phyloP scores from a whole-genome alignment of 37 sponge, comb jelly and placozoan species.

The Bolinopsis microptera region DNA sequence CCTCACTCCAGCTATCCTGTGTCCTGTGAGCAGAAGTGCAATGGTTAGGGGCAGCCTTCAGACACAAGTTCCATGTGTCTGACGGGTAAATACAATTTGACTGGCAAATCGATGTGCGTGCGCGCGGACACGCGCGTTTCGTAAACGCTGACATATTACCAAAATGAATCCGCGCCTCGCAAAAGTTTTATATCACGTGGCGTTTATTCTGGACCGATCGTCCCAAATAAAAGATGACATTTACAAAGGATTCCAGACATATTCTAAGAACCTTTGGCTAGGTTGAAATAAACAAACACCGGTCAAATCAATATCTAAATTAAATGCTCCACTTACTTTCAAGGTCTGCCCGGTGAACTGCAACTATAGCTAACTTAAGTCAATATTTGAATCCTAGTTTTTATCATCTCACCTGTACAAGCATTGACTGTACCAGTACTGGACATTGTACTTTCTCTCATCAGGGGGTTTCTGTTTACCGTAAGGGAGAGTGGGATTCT shows the following conservation, averaged over 20 bases:
- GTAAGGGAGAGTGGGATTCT: conserved; percentile 47
- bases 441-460: conserved; percentile 30
- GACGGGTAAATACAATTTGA: too few species aligned
- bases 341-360: too few species aligned
- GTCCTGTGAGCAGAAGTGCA: not conserved
- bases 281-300: too few species aligned
- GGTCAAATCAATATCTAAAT: too few species aligned
- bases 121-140: not conserved
- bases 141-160: not conserved
- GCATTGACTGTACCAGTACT: conserved; percentile 37
- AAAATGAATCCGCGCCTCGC: not conserved
- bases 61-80: too few species aligned
- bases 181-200: not conserved
- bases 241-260: too few species aligned
- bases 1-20: conserved; percentile 24
- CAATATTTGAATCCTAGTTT: too few species aligned
- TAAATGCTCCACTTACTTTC: too few species aligned
- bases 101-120: not conserved
- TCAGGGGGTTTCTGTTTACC: not conserved
- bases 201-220: not conserved
- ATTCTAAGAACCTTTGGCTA: too few species aligned
- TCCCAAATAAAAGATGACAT: too few species aligned
- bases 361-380: too few species aligned
- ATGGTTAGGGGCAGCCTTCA: too few species aligned
- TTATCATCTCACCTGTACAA: conserved; percentile 37